phyloP scores from a whole-genome alignment of 2,113 vertebrate genomes.

The Philantomba maxwellii region DNA sequence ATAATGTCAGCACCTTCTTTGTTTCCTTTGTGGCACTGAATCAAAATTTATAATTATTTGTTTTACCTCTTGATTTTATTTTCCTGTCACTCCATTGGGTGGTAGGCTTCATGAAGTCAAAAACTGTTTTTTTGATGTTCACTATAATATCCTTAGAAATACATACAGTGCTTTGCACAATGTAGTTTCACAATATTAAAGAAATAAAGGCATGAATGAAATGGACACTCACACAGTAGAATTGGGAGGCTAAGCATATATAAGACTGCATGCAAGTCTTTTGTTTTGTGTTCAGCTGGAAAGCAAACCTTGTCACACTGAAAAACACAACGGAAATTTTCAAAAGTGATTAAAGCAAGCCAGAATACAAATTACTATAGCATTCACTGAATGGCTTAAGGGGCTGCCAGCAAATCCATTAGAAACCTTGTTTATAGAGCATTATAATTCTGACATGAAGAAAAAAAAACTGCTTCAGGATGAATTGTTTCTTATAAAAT shows the following conservation, averaged over 20 bases:
- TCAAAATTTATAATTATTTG: not conserved
- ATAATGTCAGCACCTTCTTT: not conserved
- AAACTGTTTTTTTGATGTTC: not conserved
- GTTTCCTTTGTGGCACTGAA: not conserved
- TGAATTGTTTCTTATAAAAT: slow-evolving; percentile 4
- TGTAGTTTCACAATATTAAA: not conserved
- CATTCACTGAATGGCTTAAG: not conserved
- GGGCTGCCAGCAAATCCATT: slow-evolving; percentile 47
- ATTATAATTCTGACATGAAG: not conserved
- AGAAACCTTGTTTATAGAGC: slow-evolving; percentile 3
- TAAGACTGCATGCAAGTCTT: not conserved
- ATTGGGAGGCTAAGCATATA: not conserved
- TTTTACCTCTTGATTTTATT: not conserved
- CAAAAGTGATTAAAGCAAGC: slow-evolving; percentile 34
- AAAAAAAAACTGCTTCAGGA: not conserved
- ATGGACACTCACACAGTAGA: not conserved
- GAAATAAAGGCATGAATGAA: not conserved
- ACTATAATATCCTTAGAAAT: not conserved
- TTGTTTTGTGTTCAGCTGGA: not conserved
- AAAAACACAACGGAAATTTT: not conserved
- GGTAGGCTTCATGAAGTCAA: not conserved
- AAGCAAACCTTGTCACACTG: not conserved
- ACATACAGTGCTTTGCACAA: not conserved
- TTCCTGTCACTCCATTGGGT: not conserved
- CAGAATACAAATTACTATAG: not conserved